phyloP scores from a whole-genome alignment of 2,797 vertebrate species.

The Octomys mimax region DNA sequence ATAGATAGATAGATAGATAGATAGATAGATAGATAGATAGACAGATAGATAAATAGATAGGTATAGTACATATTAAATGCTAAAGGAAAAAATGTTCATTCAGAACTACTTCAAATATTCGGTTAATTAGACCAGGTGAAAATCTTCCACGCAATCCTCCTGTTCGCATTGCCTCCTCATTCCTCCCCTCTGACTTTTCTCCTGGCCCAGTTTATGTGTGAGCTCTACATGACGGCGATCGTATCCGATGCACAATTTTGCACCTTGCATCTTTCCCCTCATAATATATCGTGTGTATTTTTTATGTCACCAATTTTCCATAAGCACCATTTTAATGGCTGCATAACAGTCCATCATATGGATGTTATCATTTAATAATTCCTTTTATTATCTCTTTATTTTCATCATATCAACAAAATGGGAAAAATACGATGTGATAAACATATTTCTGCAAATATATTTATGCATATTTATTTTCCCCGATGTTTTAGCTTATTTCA shows the following conservation, averaged over 20 bases:
- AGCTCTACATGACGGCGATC: neutral
- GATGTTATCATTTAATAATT: slow-evolving; percentile 78
- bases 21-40: too few relatives aligned
- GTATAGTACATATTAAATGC: neutral
- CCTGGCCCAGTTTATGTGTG: slow-evolving; percentile 10
- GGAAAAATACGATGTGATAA: slow-evolving; percentile 58
- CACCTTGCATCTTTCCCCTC: slow-evolving; percentile 49
- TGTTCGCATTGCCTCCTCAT: neutral
- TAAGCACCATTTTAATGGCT: slow-evolving; percentile 75
- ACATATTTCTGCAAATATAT: slow-evolving; percentile 76
- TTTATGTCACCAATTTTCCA: slow-evolving; percentile 72
- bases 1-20: too few relatives aligned
- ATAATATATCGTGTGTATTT: slow-evolving; percentile 50
- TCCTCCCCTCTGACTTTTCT: neutral
- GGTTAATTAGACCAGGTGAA: neutral
- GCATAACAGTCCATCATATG: slow-evolving; percentile 62
- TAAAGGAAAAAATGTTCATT: neutral
- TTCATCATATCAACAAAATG: slow-evolving; percentile 63
- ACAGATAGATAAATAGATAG: neutral
- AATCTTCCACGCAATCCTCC: neutral
- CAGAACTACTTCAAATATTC: neutral
- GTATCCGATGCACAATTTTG: slow-evolving; percentile 5
- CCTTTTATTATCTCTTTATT: slow-evolving; percentile 76
- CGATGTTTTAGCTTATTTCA: slow-evolving; percentile 71
- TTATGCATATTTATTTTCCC: slow-evolving; percentile 73